Percentiles rank a stretch among this genome's conserved stretches.
Evolutionary conservation across 1,140 invertebrate species (phyloP).

Genomic region (Melitaea cinxia): DNA sequence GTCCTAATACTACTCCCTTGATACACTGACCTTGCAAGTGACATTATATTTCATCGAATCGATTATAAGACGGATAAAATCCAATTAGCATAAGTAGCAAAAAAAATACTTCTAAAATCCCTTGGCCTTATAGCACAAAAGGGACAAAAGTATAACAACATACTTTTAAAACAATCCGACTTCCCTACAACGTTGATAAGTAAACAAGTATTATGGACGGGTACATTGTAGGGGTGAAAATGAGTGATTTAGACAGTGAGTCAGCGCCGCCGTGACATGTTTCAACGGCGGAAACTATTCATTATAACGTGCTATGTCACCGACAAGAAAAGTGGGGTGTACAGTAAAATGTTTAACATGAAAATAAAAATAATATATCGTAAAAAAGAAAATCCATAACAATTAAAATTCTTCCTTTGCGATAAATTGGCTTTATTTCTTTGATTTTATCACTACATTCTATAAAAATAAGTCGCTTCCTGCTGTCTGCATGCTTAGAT

Average conservation of each 20-base stretch:
- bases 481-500: too few species aligned
- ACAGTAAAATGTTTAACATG: slow-evolving; percentile 11
- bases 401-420: too few species aligned
- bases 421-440: too few species aligned
- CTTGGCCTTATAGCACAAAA: not conserved
- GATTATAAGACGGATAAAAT: not conserved
- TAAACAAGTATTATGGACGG: slow-evolving; percentile 27
- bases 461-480: too few species aligned
- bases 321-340: slow-evolving; percentile 17
- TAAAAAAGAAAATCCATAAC: too few species aligned
- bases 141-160: not conserved
- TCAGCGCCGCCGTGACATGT: slow-evolving; percentile 38
- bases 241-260: slow-evolving; percentile 42
- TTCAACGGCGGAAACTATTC: slow-evolving; percentile 49
- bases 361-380: too few species aligned
- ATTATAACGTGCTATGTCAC: slow-evolving; percentile 41
- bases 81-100: not conserved
- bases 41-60: too few species aligned
- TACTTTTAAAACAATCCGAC: slow-evolving; percentile 23
- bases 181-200: slow-evolving; percentile 32
- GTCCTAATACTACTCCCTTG: too few species aligned
- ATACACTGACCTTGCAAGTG: too few species aligned
- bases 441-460: too few species aligned
- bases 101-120: not conserved
- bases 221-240: slow-evolving; percentile 17